Base-by-base conservation (phyloP, 2,888 invertebrate genomes). In the Uloborus plumipes region DNA sequence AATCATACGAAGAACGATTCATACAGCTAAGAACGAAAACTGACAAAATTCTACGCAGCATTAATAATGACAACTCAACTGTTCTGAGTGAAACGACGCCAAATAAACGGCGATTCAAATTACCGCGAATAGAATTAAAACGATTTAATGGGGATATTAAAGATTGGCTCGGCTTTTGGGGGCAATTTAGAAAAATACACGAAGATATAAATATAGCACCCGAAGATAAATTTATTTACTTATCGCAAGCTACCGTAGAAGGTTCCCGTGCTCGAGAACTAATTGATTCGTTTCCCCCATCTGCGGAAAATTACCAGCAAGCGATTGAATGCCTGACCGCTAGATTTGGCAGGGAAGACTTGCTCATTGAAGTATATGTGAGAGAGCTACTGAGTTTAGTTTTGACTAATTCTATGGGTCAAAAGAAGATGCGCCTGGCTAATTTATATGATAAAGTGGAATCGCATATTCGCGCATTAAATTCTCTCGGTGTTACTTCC, bases 331-430 rank as follows among this genome's bases (percentile, higher is more conserved):
- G 74, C 14, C 22, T 84, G 9, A 67, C 85, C 15, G 51, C 59
- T 0, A n/a, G 80, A 13, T 85, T 83, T 55, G 85, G 85, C 2
- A 86, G 85, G 65, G 82, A 88, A 1, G 86, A 87, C 18, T 51
- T 87, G 14, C 70, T 87, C 18, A 83, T 87, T 16, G 86, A 87
- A 73, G 85, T 85, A 66, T 86, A 87, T 66, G 85, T 86, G 7
- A 73, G 87, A 26, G 87, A 88, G 71, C 65, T 88, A 15, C 69
- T 88, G 49, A 86, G 86, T 62, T 51, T 88, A 49, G 86, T 88
- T 14, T 9, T 69, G 13, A 69, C 16, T 0, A 39, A 55, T 58
- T n/a, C 16, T 6, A 26, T 20, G 53, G 49, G 20, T 26, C n/a
- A 55, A 26, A 26, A 39, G 31, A 11, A 31, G 7, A 55, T 16